Evolutionary conservation across 2,888 invertebrate species (phyloP), one percentile per base, ranked within the genome.

Genomic region (Spisula solida): DNA sequence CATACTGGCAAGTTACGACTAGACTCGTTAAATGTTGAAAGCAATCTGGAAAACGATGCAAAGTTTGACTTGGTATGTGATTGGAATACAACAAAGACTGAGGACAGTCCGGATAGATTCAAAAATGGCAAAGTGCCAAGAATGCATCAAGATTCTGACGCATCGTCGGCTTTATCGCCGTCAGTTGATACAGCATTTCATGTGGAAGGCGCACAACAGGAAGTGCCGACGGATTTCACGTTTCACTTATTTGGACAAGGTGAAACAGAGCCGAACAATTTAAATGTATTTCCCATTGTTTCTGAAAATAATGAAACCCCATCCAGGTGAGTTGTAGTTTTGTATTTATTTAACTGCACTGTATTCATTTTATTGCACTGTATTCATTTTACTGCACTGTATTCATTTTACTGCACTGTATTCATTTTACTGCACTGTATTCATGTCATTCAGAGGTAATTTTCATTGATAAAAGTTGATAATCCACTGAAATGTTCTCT

Each of bases 171-270:
- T 20, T 87, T 92, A 47, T 88, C 89, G 29, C 89, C 93, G 14
- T 93, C 93, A 12, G 93, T 93, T 34, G 94, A 94, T 66, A 92
- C 91, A n/a, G 90, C 93, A 82, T 94, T 94, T 91, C 93, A 94
- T 82, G 94, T 92, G 25, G 93, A 93, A 56, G 91, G 91, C 56
- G 94, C 94, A 12, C 75, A 87, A 47, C 86, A 90, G 66, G 91
- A 90, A 29, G 93, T 94, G n/a, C 86, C 93, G 18, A 85, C 93
- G n/a, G 93, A 94, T 31, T 95, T 94, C 88, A 93, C 90, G n/a
- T 95, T 95, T 88, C 92, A 92, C 34, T 94, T 95, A 88, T 95
- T 95, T 93, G 95, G 94, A 25, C 89, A 93, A 25, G 92, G 92
- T 79, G 91, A 90, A n/a, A 55, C 87, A 0, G 92, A 92, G 51